phyloP scores from a whole-genome alignment of 1,140 invertebrate species.

The Saccostrea echinata region DNA sequence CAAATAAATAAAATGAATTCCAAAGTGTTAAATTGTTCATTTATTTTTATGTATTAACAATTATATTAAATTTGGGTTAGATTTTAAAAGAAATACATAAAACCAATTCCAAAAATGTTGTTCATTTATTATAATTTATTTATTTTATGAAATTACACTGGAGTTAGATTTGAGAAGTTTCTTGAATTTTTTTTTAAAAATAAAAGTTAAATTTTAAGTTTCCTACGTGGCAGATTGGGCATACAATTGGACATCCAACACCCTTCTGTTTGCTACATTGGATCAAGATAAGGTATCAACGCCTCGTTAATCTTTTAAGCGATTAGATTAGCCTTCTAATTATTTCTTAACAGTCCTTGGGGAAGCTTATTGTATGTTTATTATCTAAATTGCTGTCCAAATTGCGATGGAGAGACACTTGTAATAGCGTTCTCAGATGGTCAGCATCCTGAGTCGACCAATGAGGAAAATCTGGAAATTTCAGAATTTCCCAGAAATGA shows the following conservation, averaged over 20 bases:
- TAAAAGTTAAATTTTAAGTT: neutral
- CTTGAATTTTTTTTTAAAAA: too few species aligned
- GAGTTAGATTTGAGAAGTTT: too few species aligned
- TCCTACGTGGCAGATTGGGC: neutral
- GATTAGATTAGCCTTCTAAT: conserved; percentile 31
- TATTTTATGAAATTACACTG: too few species aligned
- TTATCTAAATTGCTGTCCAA: neutral
- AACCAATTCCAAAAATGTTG: too few species aligned
- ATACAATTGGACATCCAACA: neutral
- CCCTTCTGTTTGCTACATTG: neutral
- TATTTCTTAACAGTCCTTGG: conserved; percentile 23
- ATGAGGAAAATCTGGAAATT: neutral
- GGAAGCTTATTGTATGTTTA: conserved; percentile 11
- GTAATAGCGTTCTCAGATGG: neutral
- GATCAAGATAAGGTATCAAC: neutral
- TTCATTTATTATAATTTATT: too few species aligned
- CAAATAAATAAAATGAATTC: too few species aligned
- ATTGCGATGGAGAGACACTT: neutral
- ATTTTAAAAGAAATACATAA: too few species aligned
- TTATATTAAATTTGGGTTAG: too few species aligned
- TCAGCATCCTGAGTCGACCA: conserved; percentile 10
- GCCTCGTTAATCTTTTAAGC: conserved; percentile 4
- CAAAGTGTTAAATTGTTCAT: too few species aligned
- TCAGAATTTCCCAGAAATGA: neutral
- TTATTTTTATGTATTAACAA: too few species aligned